Evolutionary conservation across 2,113 vertebrate species (phyloP), one percentile per base, ranked within the genome.

Genomic region (Gallinago media): DNA sequence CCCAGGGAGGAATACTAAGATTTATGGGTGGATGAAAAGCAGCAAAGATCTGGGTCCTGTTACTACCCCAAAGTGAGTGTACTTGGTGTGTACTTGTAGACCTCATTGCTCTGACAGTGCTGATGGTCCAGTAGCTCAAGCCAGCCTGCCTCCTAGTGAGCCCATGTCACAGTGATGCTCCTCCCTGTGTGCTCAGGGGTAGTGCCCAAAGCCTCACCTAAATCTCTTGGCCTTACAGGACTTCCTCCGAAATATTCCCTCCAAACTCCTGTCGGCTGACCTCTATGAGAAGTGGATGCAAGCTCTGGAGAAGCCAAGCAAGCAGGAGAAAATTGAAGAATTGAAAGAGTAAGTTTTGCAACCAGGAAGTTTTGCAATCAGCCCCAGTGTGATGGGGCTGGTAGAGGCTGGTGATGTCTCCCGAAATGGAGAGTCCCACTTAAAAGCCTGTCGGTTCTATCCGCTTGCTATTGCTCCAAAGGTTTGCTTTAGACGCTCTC

Each of bases 211-310:
- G 20, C 16, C 65, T 89, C 42, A 96, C 47, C 15, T 2, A 8
- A 31, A 50, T 46, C 31, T 76, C 42, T 77, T 89, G 83, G 25
- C 9, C 54, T 96, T 96, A 47, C 97, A 99, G 99, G 98, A 99
- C 90, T 99, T 99, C 90, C 98, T 99, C 58, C 98, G 99, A 83
- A 98, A 99, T 9, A 99, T 99, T 94, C 99, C 99, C 8, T 98
- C 97, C 78, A 99, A 99, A 87, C 98, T 99, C 27, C 97, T 99
- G 56, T 98, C 97, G 8, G 97, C 97, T 5, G 98, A 99, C 31
- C 98, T 98, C 70, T 99, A 99, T 32, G 95, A 98, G 21, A 97
- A 96, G 38, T 99, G 99, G 99, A 99, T 99, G 96, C 65, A 56
- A 0, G 98, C 99, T 59, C 85, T 99, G 93, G 98, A 98, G 49